Conservation (phyloP, 2,113 vertebrate species). For the Lophochroa leadbeateri region DNA sequence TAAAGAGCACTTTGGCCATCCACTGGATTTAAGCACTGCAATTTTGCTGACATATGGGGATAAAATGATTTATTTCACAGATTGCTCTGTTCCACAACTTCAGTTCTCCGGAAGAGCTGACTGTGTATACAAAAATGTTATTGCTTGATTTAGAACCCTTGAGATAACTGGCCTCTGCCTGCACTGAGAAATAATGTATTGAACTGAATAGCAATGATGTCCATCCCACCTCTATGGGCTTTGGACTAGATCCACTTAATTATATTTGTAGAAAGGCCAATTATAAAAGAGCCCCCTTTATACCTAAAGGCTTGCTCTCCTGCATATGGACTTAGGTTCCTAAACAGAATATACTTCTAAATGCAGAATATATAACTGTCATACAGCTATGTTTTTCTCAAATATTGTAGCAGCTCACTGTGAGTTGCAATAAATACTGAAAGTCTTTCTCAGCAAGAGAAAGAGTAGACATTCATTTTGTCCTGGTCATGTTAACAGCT, state of each 20-base stretch:
- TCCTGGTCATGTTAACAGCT: background rate
- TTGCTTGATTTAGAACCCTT: background rate
- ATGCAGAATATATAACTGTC: background rate
- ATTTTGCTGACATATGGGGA: background rate
- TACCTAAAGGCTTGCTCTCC: background rate
- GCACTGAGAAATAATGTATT: background rate
- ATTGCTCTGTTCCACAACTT: background rate
- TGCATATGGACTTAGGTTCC: background rate
- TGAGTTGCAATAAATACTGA: background rate
- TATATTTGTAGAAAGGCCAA: background rate
- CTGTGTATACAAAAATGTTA: background rate
- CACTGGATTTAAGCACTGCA: background rate
- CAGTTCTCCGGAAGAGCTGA: background rate
- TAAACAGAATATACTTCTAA: background rate
- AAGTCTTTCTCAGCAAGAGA: background rate
- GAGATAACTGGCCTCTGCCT: background rate
- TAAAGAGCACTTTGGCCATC: background rate
- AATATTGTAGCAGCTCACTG: background rate
- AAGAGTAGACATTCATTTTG: background rate
- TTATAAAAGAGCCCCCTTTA: background rate
- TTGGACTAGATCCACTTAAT: background rate
- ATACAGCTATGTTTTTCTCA: background rate
- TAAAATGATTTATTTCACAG: background rate
- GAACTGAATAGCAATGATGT: background rate
- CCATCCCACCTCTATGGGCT: fast-evolving